Evolutionary conservation across 2,797 vertebrate genomes (phyloP), one percentile per base, ranked within the genome.

Genomic region (Pipistrellus nathusii): DNA sequence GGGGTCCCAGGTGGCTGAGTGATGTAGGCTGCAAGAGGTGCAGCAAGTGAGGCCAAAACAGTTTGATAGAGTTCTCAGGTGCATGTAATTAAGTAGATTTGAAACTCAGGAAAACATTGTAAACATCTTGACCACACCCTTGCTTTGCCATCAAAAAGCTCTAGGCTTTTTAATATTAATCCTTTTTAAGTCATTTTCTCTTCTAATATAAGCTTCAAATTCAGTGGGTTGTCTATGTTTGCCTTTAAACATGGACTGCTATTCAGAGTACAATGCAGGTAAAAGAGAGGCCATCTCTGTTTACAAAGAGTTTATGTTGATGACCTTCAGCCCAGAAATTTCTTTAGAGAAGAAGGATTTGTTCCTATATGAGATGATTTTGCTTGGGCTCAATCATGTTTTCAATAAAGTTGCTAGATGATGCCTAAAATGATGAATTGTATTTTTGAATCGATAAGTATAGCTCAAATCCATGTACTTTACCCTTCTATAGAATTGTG

Each of bases 191-290:
- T 4, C 2, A n/a, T 77, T 51, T 88, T 51, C 27, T 27, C 8
- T 51, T 84, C 17, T 83, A 76, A 38, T 14, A 53, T 57, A 78
- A 59, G 90, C 38, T 21, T 30, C 77, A 87, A 77, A 88, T 84
- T 93, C 27, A 66, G 27, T 66, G 11, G 46, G n/a, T 32, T 68
- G 53, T 55, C 32, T 69, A 44, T 25, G 21, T 93, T 88, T 55
- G 18, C 27, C 66, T 85, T 88, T 78, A 91, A 14, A 21, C 32
- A 51, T 35, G 11, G 1, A 25, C 68, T 66, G 46, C 8, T 84
- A 66, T 88, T 91, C 35, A 57, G 3, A 38, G 4, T 48, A 81
- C 48, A 85, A 21, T 38, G 12, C 35, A 85, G 85, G 38, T 85
- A 53, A 95, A 94, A 48, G 27, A 53, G 11, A 64, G 13, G 13